Percentiles rank a stretch among this genome's conserved stretches.
These are phyloP conservation scores for Arctocebus calabarensis DNA, from an alignment of 2,797 vertebrate genomes.

Conservation along the genomic window DNA sequence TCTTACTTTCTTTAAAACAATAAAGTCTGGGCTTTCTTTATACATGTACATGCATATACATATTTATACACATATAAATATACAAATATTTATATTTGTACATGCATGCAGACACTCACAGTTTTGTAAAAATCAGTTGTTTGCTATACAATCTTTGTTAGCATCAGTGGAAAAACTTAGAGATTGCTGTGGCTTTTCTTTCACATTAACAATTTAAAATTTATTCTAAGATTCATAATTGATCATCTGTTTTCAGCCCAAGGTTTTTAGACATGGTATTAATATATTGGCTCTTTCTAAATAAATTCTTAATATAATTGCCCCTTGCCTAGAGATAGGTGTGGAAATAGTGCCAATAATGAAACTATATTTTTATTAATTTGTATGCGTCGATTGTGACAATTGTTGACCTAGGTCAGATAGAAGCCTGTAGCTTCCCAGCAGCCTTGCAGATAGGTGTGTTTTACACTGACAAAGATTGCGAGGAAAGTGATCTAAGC, in stretches of 20 bases:
- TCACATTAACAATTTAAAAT: constrained; percentile 9
- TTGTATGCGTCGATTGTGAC: background rate
- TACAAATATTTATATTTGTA: background rate
- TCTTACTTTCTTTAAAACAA: background rate
- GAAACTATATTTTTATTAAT: background rate
- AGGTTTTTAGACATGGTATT: constrained; percentile 13
- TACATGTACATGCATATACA: background rate
- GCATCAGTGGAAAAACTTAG: background rate
- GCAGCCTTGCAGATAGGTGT: background rate
- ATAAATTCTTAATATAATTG: constrained; percentile 4
- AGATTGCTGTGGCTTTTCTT: background rate
- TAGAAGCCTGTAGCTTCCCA: background rate
- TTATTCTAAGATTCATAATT: background rate
- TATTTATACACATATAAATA: background rate
- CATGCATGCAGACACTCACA: background rate
- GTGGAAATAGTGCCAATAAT: background rate
- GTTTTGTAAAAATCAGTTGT: background rate
- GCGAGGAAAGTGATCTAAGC: background rate
- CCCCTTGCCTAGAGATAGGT: background rate
- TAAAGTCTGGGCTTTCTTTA: background rate
- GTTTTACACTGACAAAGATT: constrained; percentile 7
- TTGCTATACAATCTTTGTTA: background rate
- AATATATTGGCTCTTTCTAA: background rate
- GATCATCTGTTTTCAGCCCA: background rate
- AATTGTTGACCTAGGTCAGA: background rate